A percentile compares a stretch with the other conserved stretches of the same genome.
phyloP scores from a whole-genome alignment of 2,888 invertebrate species.

The Drosophila birchii region DNA sequence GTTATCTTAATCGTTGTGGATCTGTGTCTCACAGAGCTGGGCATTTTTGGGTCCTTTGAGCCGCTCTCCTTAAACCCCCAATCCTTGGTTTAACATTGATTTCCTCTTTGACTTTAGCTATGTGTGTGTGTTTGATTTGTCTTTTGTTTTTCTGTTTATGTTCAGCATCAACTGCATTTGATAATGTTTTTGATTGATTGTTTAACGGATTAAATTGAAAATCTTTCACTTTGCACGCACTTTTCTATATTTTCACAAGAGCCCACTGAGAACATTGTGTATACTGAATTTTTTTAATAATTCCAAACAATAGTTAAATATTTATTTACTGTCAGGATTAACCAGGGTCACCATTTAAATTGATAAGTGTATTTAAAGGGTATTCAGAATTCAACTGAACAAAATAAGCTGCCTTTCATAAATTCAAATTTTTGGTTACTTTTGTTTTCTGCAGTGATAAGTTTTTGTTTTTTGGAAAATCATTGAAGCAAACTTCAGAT shows the following conservation, averaged over 20 bases:
- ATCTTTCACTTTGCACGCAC: neutral
- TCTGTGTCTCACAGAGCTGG: conserved; percentile 57
- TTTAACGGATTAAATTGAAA: neutral
- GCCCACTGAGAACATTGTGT: neutral
- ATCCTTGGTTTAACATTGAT: conserved; percentile 7
- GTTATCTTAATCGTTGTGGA: conserved; percentile 43
- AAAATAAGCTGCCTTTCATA: neutral
- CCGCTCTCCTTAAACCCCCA: conserved; percentile 18
- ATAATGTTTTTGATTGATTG: neutral
- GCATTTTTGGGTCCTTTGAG: conserved; percentile 58
- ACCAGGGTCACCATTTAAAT: neutral
- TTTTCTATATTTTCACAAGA: conserved; percentile 38
- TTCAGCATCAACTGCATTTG: conserved; percentile 3
- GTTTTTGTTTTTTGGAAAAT: neutral
- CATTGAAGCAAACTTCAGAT: neutral
- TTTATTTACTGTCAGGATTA: neutral
- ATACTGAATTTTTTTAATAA: neutral
- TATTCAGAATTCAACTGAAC: neutral
- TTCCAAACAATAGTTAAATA: neutral
- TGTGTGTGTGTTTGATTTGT: conserved; percentile 57
- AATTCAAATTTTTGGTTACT: neutral
- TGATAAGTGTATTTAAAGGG: neutral
- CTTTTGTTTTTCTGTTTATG: neutral
- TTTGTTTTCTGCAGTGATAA: neutral
- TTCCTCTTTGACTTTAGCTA: conserved; percentile 14